Base-by-base conservation (phyloP, 2,888 invertebrate species). In the Branchipolynoe longqiensis region DNA sequence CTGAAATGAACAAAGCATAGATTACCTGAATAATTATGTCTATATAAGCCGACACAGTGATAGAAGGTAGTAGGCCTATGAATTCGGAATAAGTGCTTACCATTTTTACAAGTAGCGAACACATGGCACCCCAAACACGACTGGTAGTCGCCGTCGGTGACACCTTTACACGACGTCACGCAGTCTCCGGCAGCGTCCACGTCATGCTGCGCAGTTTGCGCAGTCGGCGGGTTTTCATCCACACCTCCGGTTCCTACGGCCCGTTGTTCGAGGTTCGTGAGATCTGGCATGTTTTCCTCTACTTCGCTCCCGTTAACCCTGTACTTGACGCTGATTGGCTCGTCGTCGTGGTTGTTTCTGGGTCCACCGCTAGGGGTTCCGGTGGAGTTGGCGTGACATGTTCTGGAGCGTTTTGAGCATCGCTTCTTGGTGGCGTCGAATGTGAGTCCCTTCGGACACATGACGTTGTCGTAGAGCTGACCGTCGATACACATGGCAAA, bases 101-200 rank as follows among this genome's bases (percentile, higher is more conserved):
- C 83, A 6, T 62, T 18, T 25, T 25, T 36, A 25, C 83, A 83
- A 22, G 38, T 59, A 28, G 41, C 83, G 36, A 38, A 83, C 1
- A 38, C 3, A 41, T 59, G 33, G 28, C 83, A 83, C 38, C 62
- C 83, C 14, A 12, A 28, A 40, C 83, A 83, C 28, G 83, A 83
- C 58, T 83, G 83, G 41, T 83, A 83, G 25, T 83, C 40, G 38
- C 83, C 83, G 64, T 83, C 83, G 1, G 56, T 18, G 12, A 31
- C 25, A 14, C 36, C 59, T 14, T 12, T 1, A 28, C 82, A 82
- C 14, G n/a, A n/a, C 31, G 38, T 33, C n/a, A 82, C 59, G 36
- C 82, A 82, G 25, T 4, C 73, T 25, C 14, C 78, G 1, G 28
- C 78, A 6, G 78, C 36, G 36, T n/a, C 18, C n/a, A 18, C 69